Base-by-base conservation (phyloP, 2,113 vertebrate species). In the Coregonus clupeaformis region DNA sequence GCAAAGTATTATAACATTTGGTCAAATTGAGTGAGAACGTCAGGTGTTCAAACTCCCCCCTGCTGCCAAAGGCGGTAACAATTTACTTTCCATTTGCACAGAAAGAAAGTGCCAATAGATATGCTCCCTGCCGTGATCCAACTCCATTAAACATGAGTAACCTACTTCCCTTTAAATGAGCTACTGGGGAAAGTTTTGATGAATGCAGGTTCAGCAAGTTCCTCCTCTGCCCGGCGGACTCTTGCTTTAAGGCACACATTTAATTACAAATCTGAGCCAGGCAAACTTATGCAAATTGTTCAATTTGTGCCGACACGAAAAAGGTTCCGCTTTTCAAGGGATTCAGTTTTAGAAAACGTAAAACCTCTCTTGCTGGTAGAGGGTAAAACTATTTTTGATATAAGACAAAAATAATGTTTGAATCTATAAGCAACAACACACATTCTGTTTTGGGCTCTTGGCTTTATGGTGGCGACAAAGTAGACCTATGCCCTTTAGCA, bases 131-230 rank as follows among this genome's bases (percentile, higher is more conserved):
- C 57, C n/a, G n/a, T 73, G 45, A 73, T 74, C 52, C 36, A 73
- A 16, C 71, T 32, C 47, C 47, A 74, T 52, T 68, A 74, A 74
- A 49, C 63, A 67, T 30, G 72, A 67, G 72, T 67, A 64, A 74
- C 72, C 72, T 67, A 74, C 47, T 74, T 74, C 72, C 64, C 72
- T 74, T 22, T 32, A 60, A 73, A 74, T 65, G 45, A 67, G 64
- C 72, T 74, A 2, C 5, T 24, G 57, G 20, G 49, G 69, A 74
- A 30, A 13, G 27, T 66, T 36, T 36, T 57, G 72, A 74, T 66
- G 72, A 74, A 74, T 74, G 72, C 64, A 73, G 42, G 60, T 73
- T 52, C 72, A 55, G 64, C 47, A 63, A 67, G 18, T 47, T 55
- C 18, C 18, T 67, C 65, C 64, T 67, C 63, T 45, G 47, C n/a